Percentiles rank a stretch among this genome's conserved stretches.
Evolutionary conservation across 2,797 vertebrate species (phyloP).

Genomic region (Enteromius unitaeniatus): DNA sequence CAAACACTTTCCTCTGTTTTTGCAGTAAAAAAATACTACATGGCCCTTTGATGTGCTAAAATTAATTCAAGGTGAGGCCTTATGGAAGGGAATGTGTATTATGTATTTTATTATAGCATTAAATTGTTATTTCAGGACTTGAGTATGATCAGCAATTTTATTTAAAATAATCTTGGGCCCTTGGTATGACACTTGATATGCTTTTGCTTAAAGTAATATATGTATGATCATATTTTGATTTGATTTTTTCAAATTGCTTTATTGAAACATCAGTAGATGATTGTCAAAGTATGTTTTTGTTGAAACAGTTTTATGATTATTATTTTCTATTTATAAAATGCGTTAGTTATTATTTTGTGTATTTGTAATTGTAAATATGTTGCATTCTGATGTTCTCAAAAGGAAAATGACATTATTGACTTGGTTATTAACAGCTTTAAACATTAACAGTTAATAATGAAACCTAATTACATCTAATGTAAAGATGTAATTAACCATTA

Average conservation of each 20-base stretch:
- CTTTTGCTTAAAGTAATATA: conserved; percentile 40
- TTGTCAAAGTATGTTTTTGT: conserved; percentile 59
- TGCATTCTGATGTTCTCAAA: conserved; percentile 12
- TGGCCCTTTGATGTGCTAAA: conserved; percentile 29
- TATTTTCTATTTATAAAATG: conserved; percentile 57
- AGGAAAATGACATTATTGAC: conserved; percentile 39
- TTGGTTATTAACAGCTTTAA: conserved; percentile 54
- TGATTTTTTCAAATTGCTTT: conserved; percentile 63
- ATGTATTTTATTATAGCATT: conserved; percentile 27
- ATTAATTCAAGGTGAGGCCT: conserved; percentile 67
- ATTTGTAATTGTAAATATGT: conserved; percentile 70
- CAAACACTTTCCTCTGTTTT: conserved; percentile 17
- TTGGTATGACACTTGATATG: conserved; percentile 16
- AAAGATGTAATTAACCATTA: no score
- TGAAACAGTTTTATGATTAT: conserved; percentile 54
- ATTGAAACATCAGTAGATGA: conserved; percentile 60
- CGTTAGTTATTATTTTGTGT: conserved; percentile 48
- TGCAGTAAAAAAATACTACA: neutral
- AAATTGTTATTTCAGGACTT: conserved; percentile 12
- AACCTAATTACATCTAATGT: no score
- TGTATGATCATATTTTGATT: conserved; percentile 59
- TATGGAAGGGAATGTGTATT: conserved; percentile 56
- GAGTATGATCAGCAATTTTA: neutral
- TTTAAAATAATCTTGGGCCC: neutral
- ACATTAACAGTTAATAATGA: conserved; percentile 51